phyloP scores from a whole-genome alignment of 1,140 invertebrate genomes.

The Zeugodacus cucurbitae region DNA sequence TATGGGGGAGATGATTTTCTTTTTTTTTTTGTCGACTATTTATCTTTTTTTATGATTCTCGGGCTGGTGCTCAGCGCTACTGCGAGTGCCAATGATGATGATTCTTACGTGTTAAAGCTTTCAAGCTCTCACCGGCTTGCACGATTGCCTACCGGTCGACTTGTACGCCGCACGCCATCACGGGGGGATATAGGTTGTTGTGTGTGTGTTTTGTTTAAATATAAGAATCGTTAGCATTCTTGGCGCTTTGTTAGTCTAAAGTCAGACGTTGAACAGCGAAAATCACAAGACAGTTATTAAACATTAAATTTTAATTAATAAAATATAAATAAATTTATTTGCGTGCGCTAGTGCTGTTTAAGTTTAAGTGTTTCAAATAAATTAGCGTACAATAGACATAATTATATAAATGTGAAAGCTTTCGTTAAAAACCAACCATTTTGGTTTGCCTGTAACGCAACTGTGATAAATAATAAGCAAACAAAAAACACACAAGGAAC shows the following conservation, averaged over 20 bases:
- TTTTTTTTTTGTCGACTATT: background rate
- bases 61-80: background rate
- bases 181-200: background rate
- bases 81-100: constrained; percentile 9
- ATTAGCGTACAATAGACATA: background rate
- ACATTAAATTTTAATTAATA: background rate
- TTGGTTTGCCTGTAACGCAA: background rate
- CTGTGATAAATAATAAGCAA: constrained; percentile 6
- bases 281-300: background rate
- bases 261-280: constrained; percentile 13
- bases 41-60: background rate
- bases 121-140: background rate
- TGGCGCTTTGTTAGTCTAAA: constrained; percentile 31
- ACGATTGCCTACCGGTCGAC: background rate
- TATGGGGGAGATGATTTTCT: background rate
- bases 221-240: constrained; percentile 31
- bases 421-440: background rate
- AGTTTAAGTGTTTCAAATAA: background rate
- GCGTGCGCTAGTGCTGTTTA: background rate
- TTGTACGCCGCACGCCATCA: background rate
- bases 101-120: background rate
- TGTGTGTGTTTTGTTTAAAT: background rate
- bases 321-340: background rate
- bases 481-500: background rate
- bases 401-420: background rate